A percentile compares a stretch with the other conserved stretches of the same genome.
phyloP scores from a whole-genome alignment of 2,888 invertebrate genomes.

The Hetaerina titia region DNA sequence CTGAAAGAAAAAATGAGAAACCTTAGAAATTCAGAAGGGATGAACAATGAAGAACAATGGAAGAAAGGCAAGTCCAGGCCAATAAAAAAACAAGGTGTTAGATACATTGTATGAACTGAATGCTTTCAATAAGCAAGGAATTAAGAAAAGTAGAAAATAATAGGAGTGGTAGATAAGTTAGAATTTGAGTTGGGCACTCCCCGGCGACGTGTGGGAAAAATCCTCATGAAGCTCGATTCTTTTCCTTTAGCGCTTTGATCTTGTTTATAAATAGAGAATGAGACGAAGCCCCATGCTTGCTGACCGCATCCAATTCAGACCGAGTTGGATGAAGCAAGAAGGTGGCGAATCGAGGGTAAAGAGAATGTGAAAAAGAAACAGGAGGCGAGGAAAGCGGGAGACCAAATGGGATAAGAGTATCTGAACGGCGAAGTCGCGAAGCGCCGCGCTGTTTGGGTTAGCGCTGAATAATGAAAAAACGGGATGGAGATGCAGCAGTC shows the following conservation, averaged over 20 bases:
- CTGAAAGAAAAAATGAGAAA: too few species aligned
- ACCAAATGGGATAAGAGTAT: background rate
- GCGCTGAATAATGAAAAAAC: background rate
- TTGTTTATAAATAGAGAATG: constrained; percentile 33
- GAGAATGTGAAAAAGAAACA: background rate
- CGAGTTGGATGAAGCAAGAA: background rate
- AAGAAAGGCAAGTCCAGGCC: too few species aligned
- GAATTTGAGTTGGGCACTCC: background rate
- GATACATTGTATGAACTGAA: too few species aligned
- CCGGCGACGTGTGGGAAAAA: background rate
- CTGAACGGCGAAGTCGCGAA: background rate
- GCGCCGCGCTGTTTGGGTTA: background rate
- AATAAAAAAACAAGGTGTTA: too few species aligned
- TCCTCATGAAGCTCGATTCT: background rate
- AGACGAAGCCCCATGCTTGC: background rate
- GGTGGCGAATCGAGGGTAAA: background rate
- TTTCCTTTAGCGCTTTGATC: background rate
- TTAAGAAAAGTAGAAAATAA: background rate
- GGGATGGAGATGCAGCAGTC: background rate
- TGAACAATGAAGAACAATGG: too few species aligned
- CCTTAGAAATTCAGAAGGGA: background rate
- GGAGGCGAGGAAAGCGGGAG: background rate
- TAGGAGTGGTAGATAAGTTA: background rate
- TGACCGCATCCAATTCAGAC: constrained; percentile 24
- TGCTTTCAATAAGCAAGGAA: too few species aligned